These are phyloP conservation scores for Rotaria magnacalcarata DNA, from an alignment of 2,888 invertebrate genomes.

Conservation along the genomic window DNA sequence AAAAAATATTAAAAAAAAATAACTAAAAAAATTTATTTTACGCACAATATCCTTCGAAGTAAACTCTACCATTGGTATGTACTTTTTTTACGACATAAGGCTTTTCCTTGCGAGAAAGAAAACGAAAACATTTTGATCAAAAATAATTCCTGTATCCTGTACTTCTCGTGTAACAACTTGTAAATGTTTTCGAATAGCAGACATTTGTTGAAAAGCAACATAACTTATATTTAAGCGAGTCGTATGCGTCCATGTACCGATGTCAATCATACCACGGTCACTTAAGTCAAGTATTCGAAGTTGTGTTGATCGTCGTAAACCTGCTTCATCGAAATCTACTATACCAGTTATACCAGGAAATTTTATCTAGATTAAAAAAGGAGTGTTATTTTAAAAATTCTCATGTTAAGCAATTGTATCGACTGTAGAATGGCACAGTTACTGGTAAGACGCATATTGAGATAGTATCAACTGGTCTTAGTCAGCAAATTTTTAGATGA, in stretches of 20 bases:
- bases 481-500: no score
- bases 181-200: conserved; percentile 5
- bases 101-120: conserved; percentile 23
- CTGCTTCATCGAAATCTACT: conserved; percentile 41
- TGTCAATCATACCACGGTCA: conserved; percentile 36
- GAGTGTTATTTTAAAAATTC: no score
- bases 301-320: conserved; percentile 37
- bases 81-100: conserved; percentile 40
- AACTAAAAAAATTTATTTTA: not conserved
- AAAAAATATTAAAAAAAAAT: conserved; percentile 62
- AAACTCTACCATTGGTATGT: not conserved
- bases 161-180: conserved; percentile 20
- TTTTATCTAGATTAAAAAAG: not conserved
- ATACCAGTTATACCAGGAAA: conserved; percentile 38
- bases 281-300: conserved; percentile 40
- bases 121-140: not conserved
- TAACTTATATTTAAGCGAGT: not conserved
- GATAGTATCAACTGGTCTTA: no score
- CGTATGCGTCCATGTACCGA: conserved; percentile 38
- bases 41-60: conserved; percentile 39
- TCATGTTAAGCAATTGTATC: no score
- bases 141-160: not conserved
- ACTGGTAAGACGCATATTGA: no score
- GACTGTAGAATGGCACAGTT: no score
- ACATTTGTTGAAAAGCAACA: not conserved